These are phyloP conservation scores for Zaprionus kolodkinae DNA, from an alignment of 1,140 invertebrate species.

Conservation along the genomic window DNA sequence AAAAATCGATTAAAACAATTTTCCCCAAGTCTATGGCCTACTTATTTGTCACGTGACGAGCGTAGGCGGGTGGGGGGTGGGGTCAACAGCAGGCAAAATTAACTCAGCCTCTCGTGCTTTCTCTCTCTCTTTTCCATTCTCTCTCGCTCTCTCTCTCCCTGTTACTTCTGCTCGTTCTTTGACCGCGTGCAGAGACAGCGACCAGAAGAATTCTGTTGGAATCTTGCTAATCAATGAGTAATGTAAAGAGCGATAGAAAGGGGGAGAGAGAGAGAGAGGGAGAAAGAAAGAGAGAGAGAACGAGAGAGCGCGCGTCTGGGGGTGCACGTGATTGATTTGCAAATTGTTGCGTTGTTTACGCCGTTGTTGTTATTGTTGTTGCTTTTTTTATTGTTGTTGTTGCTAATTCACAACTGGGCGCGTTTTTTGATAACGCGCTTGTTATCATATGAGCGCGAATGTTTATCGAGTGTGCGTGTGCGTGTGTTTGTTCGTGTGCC, in stretches of 20 bases:
- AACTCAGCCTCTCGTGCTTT: neutral
- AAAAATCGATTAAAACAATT: slow-evolving; percentile 71
- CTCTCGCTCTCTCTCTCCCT: neutral
- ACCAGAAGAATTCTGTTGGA: neutral
- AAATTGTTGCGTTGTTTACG: slow-evolving; percentile 47
- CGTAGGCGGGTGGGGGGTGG: neutral
- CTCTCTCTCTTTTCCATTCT: neutral
- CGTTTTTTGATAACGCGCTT: slow-evolving; percentile 61
- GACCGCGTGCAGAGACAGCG: neutral
- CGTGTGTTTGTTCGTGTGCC: no score
- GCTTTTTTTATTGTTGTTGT: slow-evolving; percentile 23
- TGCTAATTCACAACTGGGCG: slow-evolving; percentile 44
- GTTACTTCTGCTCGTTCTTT: neutral
- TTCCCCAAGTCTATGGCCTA: slow-evolving; percentile 58
- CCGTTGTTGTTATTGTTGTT: neutral
- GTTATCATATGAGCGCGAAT: slow-evolving; percentile 59
- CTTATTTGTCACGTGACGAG: slow-evolving; percentile 46
- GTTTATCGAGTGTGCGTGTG: slow-evolving; percentile 45
- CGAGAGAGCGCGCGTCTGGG: neutral
- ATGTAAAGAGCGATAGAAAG: neutral
- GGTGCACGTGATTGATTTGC: slow-evolving; percentile 51
- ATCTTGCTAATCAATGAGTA: slow-evolving; percentile 10
- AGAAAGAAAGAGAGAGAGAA: neutral
- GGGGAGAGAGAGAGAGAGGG: neutral
- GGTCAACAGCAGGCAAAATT: slow-evolving; percentile 23